Evolutionary conservation across 2,888 invertebrate genomes (phyloP).

Genomic region (Rhodophaea formosa): DNA sequence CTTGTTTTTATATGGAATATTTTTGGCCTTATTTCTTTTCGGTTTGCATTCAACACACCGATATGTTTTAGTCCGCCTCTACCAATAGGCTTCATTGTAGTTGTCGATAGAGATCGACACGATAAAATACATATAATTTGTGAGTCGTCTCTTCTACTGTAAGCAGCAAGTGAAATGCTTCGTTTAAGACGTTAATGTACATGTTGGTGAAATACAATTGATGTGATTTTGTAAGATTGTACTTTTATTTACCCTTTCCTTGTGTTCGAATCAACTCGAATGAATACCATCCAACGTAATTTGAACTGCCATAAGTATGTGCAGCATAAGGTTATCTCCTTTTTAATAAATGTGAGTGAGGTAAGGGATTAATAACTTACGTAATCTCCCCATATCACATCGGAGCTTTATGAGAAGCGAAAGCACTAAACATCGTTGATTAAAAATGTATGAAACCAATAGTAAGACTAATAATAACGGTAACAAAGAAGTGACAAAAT

Average conservation of each 20-base stretch:
- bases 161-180: conserved; percentile 76
- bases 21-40: background rate
- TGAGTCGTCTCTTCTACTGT: conserved; percentile 70
- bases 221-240: conserved; percentile 74
- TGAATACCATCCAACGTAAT: background rate
- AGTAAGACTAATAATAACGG: too few species aligned
- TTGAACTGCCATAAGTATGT: too few species aligned
- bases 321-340: too few species aligned
- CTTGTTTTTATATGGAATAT: conserved; percentile 15
- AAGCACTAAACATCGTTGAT: too few species aligned
- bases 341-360: too few species aligned
- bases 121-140: conserved; percentile 54
- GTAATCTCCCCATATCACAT: too few species aligned
- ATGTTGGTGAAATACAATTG: conserved; percentile 81
- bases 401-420: too few species aligned
- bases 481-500: too few species aligned
- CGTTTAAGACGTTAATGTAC: conserved; percentile 77
- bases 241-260: conserved; percentile 54
- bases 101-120: conserved; percentile 52
- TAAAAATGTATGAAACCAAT: too few species aligned
- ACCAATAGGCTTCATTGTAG: conserved; percentile 73
- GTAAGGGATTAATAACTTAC: too few species aligned
- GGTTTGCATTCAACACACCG: conserved; percentile 28
- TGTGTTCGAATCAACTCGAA: background rate
- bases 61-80: conserved; percentile 70